phyloP scores from a whole-genome alignment of 2,797 vertebrate genomes.

The Melanotaenia boesemani region DNA sequence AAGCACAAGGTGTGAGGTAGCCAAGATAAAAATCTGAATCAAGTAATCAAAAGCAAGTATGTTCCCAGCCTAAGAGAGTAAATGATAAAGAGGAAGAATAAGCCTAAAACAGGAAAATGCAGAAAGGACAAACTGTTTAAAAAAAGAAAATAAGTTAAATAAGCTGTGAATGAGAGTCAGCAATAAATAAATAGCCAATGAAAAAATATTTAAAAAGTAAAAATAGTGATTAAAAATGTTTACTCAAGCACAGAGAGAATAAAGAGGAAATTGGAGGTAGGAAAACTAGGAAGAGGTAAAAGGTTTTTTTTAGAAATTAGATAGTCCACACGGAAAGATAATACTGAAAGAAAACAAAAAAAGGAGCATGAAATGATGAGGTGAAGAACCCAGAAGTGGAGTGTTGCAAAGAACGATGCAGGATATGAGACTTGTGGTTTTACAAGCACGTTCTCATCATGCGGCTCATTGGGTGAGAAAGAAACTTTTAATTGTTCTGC shows the following conservation, averaged over 20 bases:
- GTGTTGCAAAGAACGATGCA: constrained; percentile 24
- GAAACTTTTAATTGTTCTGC: constrained; percentile 83
- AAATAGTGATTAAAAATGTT: not conserved
- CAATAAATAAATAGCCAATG: not conserved
- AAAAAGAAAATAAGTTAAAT: not conserved
- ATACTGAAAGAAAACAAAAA: constrained; percentile 5
- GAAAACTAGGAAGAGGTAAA: not conserved
- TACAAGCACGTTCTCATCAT: constrained; percentile 78
- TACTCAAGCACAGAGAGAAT: not conserved
- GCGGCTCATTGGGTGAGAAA: constrained; percentile 79
- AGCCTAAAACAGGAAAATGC: not conserved
- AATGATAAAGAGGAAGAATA: not conserved
- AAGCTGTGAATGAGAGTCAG: not conserved
- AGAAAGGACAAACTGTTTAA: not conserved
- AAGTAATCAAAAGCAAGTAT: not conserved
- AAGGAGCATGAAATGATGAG: constrained; percentile 18
- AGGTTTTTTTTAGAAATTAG: not conserved
- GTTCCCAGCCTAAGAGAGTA: too few relatives aligned
- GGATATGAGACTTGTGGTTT: constrained; percentile 56
- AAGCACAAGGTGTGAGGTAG: not conserved
- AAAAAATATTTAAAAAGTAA: not conserved
- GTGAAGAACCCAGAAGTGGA: constrained; percentile 18
- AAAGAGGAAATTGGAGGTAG: not conserved
- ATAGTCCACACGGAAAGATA: not conserved
- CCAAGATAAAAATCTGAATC: too few relatives aligned